Evolutionary conservation across 2,888 invertebrate genomes (phyloP), one percentile per base, ranked within the genome.

Genomic region (Spodoptera picta): DNA sequence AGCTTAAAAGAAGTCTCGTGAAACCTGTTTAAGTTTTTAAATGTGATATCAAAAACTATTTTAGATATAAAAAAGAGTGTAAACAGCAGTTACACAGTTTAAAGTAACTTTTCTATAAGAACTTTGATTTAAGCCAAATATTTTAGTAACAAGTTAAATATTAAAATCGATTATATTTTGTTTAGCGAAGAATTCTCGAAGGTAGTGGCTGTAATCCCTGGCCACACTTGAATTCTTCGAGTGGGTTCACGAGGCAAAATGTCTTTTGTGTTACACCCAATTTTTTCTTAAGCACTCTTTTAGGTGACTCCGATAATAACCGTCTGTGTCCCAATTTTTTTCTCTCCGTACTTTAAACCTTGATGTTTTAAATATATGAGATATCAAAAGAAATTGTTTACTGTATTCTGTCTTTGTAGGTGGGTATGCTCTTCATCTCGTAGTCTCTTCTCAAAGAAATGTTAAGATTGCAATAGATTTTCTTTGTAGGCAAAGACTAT

Each of bases 181-280:
- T 67, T 53, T 43, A 65, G 43, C 50, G 19, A 73, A 55, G 66
- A 68, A 70, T 66, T 65, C 59, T 51, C 47, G 52, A 51, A 64
- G 69, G 59, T 75, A 67, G 60, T 62, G 64, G 64, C 77, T 73
- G 69, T 80, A 80, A 75, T 76, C 74, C 71, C 31, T 60, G 66
- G 65, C 67, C 53, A 73, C 67, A 71, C 79, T 79, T 77, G 77
- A 80, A 67, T 63, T 79, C 69, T 72, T 71, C 58, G 57, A 81
- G 71, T 73, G 79, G 80, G 70, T 74, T 74, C 73, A 78, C 67
- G 75, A 77, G 68, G 69, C 73, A 78, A 79, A 83, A 82, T 72
- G 71, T 73, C 78, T 79, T 82, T 83, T 83, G 78, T 83, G 78
- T 81, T 72, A 75, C 60, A 73, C 64, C 65, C 63, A 72, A 75